Evolutionary conservation across 2,888 invertebrate genomes (phyloP).

Genomic region (Nomada ruficornis): DNA sequence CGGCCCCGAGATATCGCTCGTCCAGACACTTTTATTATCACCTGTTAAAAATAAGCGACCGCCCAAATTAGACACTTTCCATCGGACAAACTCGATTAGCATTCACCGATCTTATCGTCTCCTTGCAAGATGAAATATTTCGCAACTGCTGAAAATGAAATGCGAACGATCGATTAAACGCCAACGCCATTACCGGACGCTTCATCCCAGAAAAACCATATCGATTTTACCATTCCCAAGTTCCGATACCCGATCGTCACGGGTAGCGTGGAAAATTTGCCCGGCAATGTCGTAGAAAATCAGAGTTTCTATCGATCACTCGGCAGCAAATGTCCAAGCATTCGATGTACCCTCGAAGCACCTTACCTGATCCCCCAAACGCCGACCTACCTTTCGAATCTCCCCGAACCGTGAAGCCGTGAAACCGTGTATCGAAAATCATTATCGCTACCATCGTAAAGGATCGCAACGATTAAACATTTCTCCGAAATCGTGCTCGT

Average conservation of each 20-base stretch:
- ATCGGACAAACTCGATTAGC: too few species aligned
- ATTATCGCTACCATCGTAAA: not conserved
- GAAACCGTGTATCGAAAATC: not conserved
- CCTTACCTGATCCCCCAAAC: not conserved
- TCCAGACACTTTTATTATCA: too few species aligned
- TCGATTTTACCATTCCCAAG: constrained; percentile 18
- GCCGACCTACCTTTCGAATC: not conserved
- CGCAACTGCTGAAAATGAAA: not conserved
- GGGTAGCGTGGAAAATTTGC: constrained; percentile 36
- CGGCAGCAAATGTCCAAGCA: constrained; percentile 36
- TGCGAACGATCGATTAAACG: too few species aligned
- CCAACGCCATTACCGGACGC: not conserved
- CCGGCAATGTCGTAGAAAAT: constrained; percentile 43
- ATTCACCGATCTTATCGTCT: too few species aligned
- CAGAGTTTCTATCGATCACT: constrained; percentile 51
- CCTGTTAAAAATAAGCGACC: too few species aligned
- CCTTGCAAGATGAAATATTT: not conserved
- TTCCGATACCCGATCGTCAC: constrained; percentile 15
- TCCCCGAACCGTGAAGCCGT: not conserved
- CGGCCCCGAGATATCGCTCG: too few species aligned
- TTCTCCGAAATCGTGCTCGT: not conserved
- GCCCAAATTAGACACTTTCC: too few species aligned
- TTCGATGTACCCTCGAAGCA: constrained; percentile 32
- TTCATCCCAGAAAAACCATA: not conserved
- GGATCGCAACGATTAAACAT: not conserved